Evolutionary conservation across 2,113 vertebrate genomes (phyloP).

Genomic region (Sardina pilchardus): DNA sequence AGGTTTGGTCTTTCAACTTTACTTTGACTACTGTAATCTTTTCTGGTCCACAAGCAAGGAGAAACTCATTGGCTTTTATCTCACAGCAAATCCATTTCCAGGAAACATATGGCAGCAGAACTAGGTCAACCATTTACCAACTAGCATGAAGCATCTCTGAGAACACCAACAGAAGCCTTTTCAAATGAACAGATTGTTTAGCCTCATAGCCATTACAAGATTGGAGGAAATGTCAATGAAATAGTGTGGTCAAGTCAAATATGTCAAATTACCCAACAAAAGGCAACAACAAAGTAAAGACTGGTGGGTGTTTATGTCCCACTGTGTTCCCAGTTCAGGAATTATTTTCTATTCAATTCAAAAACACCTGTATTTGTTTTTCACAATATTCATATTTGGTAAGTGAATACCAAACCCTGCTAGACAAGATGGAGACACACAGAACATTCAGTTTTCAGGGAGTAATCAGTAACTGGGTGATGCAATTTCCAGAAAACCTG

Average conservation of each 20-base stretch:
- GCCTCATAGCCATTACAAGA: slow-evolving; percentile 42
- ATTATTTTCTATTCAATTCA: not conserved
- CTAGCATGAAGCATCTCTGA: slow-evolving; percentile 79
- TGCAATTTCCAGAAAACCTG: slow-evolving; percentile 14
- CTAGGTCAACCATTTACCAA: slow-evolving; percentile 92
- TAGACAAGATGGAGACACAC: not conserved
- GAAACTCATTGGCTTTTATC: slow-evolving; percentile 38
- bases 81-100: slow-evolving; percentile 79
- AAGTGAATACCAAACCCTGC: not conserved
- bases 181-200: slow-evolving; percentile 76
- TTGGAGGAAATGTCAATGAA: not conserved
- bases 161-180: slow-evolving; percentile 76
- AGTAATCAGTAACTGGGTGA: not conserved
- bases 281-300: not conserved
- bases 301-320: not conserved
- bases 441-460: not conserved
- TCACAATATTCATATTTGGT: not conserved
- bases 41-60: slow-evolving; percentile 49
- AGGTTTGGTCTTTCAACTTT: slow-evolving; percentile 27
- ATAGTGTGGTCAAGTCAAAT: not conserved
- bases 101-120: slow-evolving; percentile 88
- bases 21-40: slow-evolving; percentile 34
- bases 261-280: not conserved
- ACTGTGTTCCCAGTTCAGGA: not conserved
- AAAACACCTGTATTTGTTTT: not conserved